Percentiles rank a stretch among this genome's conserved stretches.
Evolutionary conservation across 1,140 invertebrate species (phyloP).

Genomic region (Octopus sinensis): DNA sequence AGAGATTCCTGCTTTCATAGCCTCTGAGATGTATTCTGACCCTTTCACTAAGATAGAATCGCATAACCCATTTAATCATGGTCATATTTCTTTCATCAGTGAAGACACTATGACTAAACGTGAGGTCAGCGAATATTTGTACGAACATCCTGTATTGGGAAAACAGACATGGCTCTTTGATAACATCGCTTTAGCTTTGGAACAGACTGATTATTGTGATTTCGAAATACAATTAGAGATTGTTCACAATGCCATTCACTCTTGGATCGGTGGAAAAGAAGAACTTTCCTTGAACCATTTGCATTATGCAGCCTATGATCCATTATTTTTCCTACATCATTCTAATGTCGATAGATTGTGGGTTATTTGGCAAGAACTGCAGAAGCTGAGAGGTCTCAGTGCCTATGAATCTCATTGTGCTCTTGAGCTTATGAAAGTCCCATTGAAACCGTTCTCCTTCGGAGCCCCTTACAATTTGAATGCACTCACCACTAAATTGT

Average conservation of each 20-base stretch:
- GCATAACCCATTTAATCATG: slow-evolving; percentile 23
- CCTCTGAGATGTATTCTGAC: slow-evolving; percentile 22
- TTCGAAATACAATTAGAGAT: slow-evolving; percentile 34
- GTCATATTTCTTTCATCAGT: slow-evolving; percentile 14
- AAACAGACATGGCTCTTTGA: slow-evolving; percentile 13
- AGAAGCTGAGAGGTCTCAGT: slow-evolving; percentile 24
- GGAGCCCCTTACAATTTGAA: slow-evolving; percentile 23
- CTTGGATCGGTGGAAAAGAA: slow-evolving; percentile 23
- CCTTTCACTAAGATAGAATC: slow-evolving; percentile 19
- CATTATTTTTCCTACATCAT: slow-evolving; percentile 32
- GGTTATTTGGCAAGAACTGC: slow-evolving; percentile 30
- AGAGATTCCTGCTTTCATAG: slow-evolving; percentile 20
- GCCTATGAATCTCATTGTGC: slow-evolving; percentile 24
- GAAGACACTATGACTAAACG: slow-evolving; percentile 16
- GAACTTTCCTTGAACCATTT: slow-evolving; percentile 28
- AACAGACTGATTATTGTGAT: slow-evolving; percentile 29
- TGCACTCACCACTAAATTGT: slow-evolving; percentile 22
- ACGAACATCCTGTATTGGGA: slow-evolving; percentile 6
- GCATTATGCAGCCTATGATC: slow-evolving; percentile 34
- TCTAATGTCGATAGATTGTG: slow-evolving; percentile 31
- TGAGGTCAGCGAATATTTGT: slow-evolving; percentile 14
- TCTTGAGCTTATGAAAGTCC: slow-evolving; percentile 13
- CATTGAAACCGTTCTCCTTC: slow-evolving; percentile 28
- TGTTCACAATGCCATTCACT: slow-evolving; percentile 33
- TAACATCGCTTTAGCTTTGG: slow-evolving; percentile 21